A percentile compares a stretch with the other conserved stretches of the same genome.
Conservation (phyloP, 2,113 vertebrate genomes). For the Anoplopoma fimbria region DNA sequence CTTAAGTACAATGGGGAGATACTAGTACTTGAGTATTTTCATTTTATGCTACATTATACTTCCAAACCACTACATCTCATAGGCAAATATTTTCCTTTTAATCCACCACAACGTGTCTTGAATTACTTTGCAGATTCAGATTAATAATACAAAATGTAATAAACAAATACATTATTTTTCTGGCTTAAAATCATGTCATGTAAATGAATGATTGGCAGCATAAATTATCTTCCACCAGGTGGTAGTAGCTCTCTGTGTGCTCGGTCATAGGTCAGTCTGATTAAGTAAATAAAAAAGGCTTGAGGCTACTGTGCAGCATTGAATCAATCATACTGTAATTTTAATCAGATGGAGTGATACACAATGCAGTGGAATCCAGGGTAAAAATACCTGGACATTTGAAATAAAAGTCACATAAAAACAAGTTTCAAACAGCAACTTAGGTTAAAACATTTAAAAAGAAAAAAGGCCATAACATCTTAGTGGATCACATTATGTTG, state of each 20-base stretch:
- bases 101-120: too few species aligned
- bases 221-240: conserved; percentile 40
- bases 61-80: too few species aligned
- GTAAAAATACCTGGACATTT: conserved; percentile 59
- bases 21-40: too few species aligned
- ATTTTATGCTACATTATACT: too few species aligned
- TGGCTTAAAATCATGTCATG: neutral
- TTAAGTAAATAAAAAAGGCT: neutral
- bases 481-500: conserved; percentile 46
- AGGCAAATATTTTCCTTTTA: too few species aligned
- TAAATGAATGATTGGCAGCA: neutral
- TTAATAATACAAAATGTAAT: too few species aligned
- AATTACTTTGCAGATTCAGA: too few species aligned
- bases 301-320: conserved; percentile 45
- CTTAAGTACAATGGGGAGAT: neutral
- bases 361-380: conserved; percentile 63
- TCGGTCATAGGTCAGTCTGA: neutral
- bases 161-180: neutral
- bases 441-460: conserved; percentile 74
- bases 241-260: conserved; percentile 9
- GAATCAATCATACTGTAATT: conserved; percentile 64
- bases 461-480: conserved; percentile 28
- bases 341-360: conserved; percentile 76
- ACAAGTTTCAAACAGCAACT: conserved; percentile 65
- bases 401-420: conserved; percentile 72